Evolutionary conservation across 2,113 vertebrate species (phyloP), one percentile per base, ranked within the genome.

Genomic region (Neoarius graeffei): DNA sequence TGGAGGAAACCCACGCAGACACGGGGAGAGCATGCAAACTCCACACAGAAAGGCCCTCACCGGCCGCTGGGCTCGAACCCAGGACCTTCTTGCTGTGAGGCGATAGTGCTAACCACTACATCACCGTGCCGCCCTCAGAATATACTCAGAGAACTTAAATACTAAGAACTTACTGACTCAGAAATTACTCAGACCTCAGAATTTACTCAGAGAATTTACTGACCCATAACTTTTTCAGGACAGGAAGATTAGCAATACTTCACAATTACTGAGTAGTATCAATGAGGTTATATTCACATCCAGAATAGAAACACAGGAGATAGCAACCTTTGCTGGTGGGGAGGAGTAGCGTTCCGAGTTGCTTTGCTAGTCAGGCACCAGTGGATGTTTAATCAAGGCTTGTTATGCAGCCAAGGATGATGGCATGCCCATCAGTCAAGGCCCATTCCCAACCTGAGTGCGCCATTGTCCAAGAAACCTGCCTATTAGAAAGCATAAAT

Each of bases 361-460:
- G 35, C 82, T 86, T 59, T 52, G 87, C 54, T 62, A 56, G 27
- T 48, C 64, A 74, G 87, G 83, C 56, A 30, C 17, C 73, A 62
- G 19, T 27, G n/a, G 50, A 67, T 15, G 50, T 30, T 90, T 81
- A 82, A 86, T 88, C 87, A 86, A 86, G 42, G 42, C 54, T 69
- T 84, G 81, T 85, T 81, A 67, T 30, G 25, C 60, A 23, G 76
- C 85, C 85, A 87, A 66, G 81, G 66, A n/a, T 85, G 80, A 81
- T 83, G 66, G 27, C 27, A 69, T 73, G 57, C 48, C 84, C 66
- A 76, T 74, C 83, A 73, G 76, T 88, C 86, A 86, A 73, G 67
- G 30, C 11, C 74, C 76, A 66, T 35, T 88, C 81, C 15, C 74
- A 85, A 56, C 59, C 66, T 52, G 57, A 50, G 59, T 81, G 20